Conservation (phyloP, 2,888 invertebrate genomes). For the Protophormia terraenovae region DNA sequence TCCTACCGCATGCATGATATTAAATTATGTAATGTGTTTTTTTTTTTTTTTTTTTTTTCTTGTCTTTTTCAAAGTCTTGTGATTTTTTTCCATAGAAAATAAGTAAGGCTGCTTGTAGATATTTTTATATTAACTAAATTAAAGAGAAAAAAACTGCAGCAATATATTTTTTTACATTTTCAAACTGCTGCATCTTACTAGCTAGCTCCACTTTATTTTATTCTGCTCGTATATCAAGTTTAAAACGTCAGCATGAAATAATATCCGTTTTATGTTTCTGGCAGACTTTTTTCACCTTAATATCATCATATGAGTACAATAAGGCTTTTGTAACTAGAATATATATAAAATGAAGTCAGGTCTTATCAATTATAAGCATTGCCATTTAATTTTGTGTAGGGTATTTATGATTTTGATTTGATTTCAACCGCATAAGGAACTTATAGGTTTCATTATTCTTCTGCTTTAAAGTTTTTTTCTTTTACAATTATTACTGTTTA, state of each 20-base stretch:
- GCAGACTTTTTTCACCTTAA: background rate
- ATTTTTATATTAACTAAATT: constrained; percentile 29
- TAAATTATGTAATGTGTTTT: constrained; percentile 46
- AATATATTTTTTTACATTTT: background rate
- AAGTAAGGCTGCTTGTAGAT: background rate
- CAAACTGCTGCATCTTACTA: constrained; percentile 26
- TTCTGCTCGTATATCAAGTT: constrained; percentile 22
- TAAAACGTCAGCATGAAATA: constrained; percentile 44
- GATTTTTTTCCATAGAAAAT: constrained; percentile 19
- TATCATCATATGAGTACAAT: background rate
- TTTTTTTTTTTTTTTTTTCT: background rate
- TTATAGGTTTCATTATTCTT: constrained; percentile 21
- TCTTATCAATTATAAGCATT: background rate
- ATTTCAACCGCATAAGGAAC: constrained; percentile 24
- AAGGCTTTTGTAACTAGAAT: background rate
- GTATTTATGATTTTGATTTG: background rate
- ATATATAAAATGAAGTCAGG: too few relatives aligned
- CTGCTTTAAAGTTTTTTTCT: constrained; percentile 3
- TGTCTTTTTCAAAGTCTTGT: too few relatives aligned
- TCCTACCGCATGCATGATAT: constrained; percentile 64
- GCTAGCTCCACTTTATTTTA: background rate
- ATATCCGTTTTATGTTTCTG: constrained; percentile 47
- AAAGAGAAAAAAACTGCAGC: constrained; percentile 32
- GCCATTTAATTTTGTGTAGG: background rate
- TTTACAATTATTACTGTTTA: background rate